Conservation (phyloP, 2,797 vertebrate species). For the Danio kyathit region DNA sequence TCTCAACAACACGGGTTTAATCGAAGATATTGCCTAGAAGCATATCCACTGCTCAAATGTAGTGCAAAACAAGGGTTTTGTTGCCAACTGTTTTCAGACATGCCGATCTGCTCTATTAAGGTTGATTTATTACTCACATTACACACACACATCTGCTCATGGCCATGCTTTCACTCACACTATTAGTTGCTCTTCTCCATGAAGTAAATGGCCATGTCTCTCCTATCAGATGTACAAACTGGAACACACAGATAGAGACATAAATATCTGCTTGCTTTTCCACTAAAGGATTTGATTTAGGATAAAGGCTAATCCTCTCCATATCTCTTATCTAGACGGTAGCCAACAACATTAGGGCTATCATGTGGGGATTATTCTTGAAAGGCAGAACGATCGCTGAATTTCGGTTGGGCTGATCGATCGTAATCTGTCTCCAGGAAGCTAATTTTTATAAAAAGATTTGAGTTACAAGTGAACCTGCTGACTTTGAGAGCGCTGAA, state of each 20-base stretch:
- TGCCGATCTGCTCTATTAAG: constrained; percentile 51
- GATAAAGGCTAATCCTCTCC: constrained; percentile 42
- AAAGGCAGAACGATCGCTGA: constrained; percentile 41
- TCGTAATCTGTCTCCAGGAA: constrained; percentile 37
- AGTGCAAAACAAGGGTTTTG: constrained; percentile 46
- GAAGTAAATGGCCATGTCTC: constrained; percentile 17
- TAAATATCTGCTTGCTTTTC: constrained; percentile 28
- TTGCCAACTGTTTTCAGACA: constrained; percentile 57
- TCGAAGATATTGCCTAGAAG: constrained; percentile 40
- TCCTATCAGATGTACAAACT: constrained; percentile 14
- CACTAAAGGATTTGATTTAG: constrained; percentile 38
- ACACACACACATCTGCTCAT: constrained; percentile 56
- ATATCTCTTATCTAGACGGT: constrained; percentile 41
- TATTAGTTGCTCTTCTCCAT: background rate
- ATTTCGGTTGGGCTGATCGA: constrained; percentile 39
- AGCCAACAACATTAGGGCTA: constrained; percentile 45
- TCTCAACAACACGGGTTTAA: background rate
- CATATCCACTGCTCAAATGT: constrained; percentile 26
- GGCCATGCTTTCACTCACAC: constrained; percentile 15
- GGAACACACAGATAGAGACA: constrained; percentile 7
- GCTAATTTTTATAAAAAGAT: background rate
- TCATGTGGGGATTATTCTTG: constrained; percentile 48
- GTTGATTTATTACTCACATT: constrained; percentile 58
- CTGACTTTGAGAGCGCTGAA: constrained; percentile 19
- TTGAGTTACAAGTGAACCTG: constrained; percentile 11